Conservation (phyloP, 2,113 vertebrate species). For the Cephalopholis sonnerati region DNA sequence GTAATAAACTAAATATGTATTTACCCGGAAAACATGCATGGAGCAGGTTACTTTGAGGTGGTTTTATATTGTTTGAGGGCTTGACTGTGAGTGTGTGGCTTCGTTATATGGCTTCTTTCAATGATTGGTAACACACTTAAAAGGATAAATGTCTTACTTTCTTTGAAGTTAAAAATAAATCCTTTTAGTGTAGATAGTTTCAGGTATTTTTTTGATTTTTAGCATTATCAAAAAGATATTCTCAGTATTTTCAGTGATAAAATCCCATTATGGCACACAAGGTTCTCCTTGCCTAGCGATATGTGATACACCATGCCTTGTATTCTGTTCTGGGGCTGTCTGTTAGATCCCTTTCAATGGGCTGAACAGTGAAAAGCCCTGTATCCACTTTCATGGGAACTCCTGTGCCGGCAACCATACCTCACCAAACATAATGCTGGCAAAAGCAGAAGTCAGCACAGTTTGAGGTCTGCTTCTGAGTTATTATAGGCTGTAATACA, state of each 20-base stretch:
- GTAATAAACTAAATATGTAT: neutral
- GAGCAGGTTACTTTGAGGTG: neutral
- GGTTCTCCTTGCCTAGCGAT: conserved; percentile 57
- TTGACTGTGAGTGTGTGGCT: no score
- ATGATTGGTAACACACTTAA: neutral
- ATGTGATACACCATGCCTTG: conserved; percentile 67
- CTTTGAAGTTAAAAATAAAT: neutral
- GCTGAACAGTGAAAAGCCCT: conserved; percentile 71
- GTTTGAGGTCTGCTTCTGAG: neutral
- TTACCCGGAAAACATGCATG: neutral
- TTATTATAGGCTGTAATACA: neutral
- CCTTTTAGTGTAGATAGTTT: neutral
- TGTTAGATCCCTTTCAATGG: conserved; percentile 68
- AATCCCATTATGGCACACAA: conserved; percentile 24
- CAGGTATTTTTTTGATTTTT: neutral
- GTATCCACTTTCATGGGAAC: conserved; percentile 83
- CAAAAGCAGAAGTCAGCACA: conserved; percentile 22
- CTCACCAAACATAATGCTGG: conserved; percentile 27
- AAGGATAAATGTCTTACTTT: neutral
- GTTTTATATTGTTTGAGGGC: neutral
- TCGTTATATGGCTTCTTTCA: neutral
- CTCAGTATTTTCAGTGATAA: neutral
- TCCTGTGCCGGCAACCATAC: conserved; percentile 51
- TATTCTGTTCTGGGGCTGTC: conserved; percentile 58
- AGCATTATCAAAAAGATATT: conserved; percentile 1